phyloP scores from a whole-genome alignment of 2,888 invertebrate genomes.

The Lithophane ornitopus region DNA sequence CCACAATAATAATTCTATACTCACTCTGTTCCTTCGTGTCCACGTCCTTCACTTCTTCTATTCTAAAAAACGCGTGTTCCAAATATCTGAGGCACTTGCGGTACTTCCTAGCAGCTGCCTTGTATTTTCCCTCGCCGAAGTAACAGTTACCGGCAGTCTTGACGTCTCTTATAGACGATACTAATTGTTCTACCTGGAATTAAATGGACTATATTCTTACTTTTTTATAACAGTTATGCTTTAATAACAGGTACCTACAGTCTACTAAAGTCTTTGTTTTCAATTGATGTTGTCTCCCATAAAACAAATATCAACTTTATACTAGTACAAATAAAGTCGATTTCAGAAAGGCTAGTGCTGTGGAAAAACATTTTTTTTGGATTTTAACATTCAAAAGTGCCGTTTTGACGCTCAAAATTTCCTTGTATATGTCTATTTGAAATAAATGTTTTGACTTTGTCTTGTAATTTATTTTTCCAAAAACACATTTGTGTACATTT shows the following conservation, averaged over 20 bases:
- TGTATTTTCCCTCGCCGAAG: constrained; percentile 91
- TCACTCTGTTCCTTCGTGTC: constrained; percentile 71
- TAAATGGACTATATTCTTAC: neutral
- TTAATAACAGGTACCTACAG: neutral
- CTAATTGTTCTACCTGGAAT: constrained; percentile 72
- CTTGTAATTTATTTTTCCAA: neutral
- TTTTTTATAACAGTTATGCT: neutral
- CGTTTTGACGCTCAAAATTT: too few species aligned
- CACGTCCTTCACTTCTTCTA: constrained; percentile 58
- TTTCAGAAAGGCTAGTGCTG: neutral
- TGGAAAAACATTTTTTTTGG: neutral
- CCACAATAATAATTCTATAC: constrained; percentile 54
- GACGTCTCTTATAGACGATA: constrained; percentile 91
- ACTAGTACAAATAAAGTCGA: too few species aligned
- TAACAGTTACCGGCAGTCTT: constrained; percentile 94
- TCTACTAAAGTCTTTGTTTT: neutral
- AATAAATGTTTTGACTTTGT: too few species aligned
- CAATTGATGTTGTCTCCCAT: neutral
- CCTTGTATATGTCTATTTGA: too few species aligned
- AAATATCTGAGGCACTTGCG: constrained; percentile 94
- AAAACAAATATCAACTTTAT: neutral
- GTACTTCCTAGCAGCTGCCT: constrained; percentile 94
- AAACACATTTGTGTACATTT: neutral
- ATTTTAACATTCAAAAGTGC: too few species aligned
- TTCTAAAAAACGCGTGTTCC: constrained; percentile 77